Base-by-base conservation (phyloP, 2,888 invertebrate species). In the Tuta absoluta region DNA sequence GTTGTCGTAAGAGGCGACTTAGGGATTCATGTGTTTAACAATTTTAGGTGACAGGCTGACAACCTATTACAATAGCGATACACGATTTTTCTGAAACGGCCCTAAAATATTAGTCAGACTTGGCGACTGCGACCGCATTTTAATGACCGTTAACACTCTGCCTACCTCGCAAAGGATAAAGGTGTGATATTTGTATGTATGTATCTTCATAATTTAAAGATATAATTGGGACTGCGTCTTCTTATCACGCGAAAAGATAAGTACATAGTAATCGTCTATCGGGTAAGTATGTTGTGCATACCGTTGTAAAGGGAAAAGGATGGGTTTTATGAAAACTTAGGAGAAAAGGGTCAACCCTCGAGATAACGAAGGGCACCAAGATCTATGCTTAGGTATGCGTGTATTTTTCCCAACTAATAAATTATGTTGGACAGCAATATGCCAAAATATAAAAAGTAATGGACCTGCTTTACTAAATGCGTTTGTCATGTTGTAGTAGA, bases 331-430 rank as follows among this genome's bases (percentile, higher is more conserved):
- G n/a, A 45, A 45, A 45, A 45, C 17, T n/a, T 14, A 14, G 3
- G 4, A 45, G n/a, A n/a, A 45, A 45, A 45, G n/a, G n/a, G 45
- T 10, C 33, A 33, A 17, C 45, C n/a, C n/a, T 45, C 17, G 45
- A 45, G 45, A 45, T 45, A 49, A 49, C 19, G 49, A 49, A 49
- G 49, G 28, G 28, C 10, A 58, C n/a, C 5, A 57, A 38, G 37
- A 21, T 41, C 11, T 21, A 59, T 21, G 24, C 1, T 24, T 24
- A 48, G 12, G 7, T 17, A 19, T 51, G 21, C 5, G 11, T 11
- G 19, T 51, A 12, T 10, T 23, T 51, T 51, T 23, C 11, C n/a
- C 2, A 11, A 3, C 51, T 21, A 1, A 8, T 10, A 33, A 33
- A 10, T 33, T 33, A 33, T 8, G 28, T 28, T 28, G 8, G 33